phyloP scores from a whole-genome alignment of 2,797 vertebrate genomes.

The Pseudomugil tenellus region DNA sequence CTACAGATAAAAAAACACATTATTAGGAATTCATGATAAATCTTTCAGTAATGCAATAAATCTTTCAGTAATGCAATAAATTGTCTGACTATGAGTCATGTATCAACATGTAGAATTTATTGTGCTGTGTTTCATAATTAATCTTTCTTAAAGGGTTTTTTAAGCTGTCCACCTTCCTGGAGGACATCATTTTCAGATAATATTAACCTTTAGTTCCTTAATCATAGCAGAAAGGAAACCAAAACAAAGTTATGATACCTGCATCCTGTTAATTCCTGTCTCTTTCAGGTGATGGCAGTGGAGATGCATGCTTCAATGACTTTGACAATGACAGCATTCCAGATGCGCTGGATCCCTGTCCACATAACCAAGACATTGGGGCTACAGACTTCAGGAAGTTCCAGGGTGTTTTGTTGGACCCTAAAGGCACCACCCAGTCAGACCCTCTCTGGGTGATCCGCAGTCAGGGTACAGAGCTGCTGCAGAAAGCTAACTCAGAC shows the following conservation, averaged over 20 bases:
- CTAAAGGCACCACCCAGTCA: constrained; percentile 95
- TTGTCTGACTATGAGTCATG: constrained; percentile 7
- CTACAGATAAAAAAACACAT: constrained; percentile 20
- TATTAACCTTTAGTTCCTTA: neutral
- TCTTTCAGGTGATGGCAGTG: constrained; percentile 87
- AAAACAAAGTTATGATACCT: constrained; percentile 9
- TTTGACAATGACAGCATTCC: constrained; percentile 96
- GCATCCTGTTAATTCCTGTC: constrained; percentile 5
- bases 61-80: constrained; percentile 33
- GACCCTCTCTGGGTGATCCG: constrained; percentile 97
- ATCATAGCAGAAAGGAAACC: constrained; percentile 2
- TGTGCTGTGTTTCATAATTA: constrained; percentile 20
- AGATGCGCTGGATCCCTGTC: constrained; percentile 92
- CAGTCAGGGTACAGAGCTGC: constrained; percentile 94
- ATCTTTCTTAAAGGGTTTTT: constrained; percentile 29
- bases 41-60: constrained; percentile 44
- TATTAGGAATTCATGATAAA: constrained; percentile 6
- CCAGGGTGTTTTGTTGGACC: constrained; percentile 95
- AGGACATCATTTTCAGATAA: constrained; percentile 7
- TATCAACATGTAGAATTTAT: constrained; percentile 38
- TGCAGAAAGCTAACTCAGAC: constrained; percentile 96
- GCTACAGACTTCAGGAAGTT: constrained; percentile 95
- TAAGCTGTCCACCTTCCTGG: constrained; percentile 24
- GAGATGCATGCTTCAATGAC: constrained; percentile 94
- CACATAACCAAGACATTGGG: constrained; percentile 90